Conservation (phyloP, 2,797 vertebrate species). For the Acipenser ruthenus region DNA sequence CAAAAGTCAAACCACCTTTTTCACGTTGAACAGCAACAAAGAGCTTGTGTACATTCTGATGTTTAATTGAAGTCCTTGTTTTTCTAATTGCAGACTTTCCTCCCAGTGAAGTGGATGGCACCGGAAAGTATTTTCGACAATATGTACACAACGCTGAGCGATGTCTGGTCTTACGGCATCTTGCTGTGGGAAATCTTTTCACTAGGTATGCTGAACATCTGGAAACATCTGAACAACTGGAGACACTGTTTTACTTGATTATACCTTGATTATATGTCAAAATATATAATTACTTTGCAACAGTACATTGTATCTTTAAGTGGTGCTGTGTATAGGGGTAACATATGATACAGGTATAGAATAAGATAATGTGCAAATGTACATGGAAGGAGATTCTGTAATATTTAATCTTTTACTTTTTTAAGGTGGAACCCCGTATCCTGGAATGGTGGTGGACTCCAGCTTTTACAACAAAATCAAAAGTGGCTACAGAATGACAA, state of each 20-base stretch:
- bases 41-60: background rate
- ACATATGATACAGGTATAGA: too few species aligned
- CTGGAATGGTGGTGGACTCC: slow-evolving; percentile 96
- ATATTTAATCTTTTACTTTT: slow-evolving; percentile 20
- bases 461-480: slow-evolving; percentile 99
- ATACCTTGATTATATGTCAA: too few species aligned
- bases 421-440: slow-evolving; percentile 92
- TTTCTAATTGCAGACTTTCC: slow-evolving; percentile 71
- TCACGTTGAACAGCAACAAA: too few species aligned
- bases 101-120: slow-evolving; percentile 98
- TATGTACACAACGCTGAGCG: slow-evolving; percentile 89
- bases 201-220: slow-evolving; percentile 66
- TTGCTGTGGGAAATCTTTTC: slow-evolving; percentile 98
- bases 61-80: background rate
- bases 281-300: too few species aligned
- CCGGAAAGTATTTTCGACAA: slow-evolving; percentile 98
- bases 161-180: slow-evolving; percentile 97
- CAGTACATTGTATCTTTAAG: too few species aligned
- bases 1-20: too few species aligned
- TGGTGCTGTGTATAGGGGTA: too few species aligned
- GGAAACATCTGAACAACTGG: too few species aligned
- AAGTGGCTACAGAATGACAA: slow-evolving; percentile 95
- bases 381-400: too few species aligned
- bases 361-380: too few species aligned
- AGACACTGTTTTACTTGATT: too few species aligned